Base-by-base conservation (phyloP, 2,113 vertebrate species). In the Poeciliopsis occidentalis region DNA sequence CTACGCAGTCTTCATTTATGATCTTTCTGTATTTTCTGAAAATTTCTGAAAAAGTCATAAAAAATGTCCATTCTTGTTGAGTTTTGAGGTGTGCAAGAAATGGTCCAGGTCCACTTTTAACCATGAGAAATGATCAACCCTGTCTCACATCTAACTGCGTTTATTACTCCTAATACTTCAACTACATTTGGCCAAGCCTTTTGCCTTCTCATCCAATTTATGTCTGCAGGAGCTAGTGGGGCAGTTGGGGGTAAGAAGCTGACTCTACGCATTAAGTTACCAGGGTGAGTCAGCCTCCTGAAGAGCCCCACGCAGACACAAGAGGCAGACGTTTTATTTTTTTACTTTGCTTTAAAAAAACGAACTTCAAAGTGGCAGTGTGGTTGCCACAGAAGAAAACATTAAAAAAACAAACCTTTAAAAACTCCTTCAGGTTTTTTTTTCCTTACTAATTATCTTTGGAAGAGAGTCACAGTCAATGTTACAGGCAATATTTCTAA, bases 161-260 rank as follows among this genome's bases (percentile, higher is more conserved):
- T 74, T 76, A 34, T 72, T 64, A 11, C 62, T 84, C 66, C 71
- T 54, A 69, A 71, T 80, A 75, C 61, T 75, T 69, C 75, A 37
- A 62, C 69, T 61, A 69, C 78, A 80, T 83, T 67, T 79, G 85
- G 87, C 80, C 81, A 85, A 83, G 86, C 84, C 81, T 84, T 86
- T 85, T 75, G 87, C 87, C 81, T 92, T 92, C 87, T 89, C 77
- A 89, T 89, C 80, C 75, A 77, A 92, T 94, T 75, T 89, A 71
- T 76, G 75, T 93, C 85, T 88, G 80, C 24, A 47, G 79, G 80
- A 88, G 85, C 88, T 89, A 47, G 83, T 84, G 86, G 90, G 86
- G 77, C 79, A 80, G 89, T 85, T 88, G 37, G 86, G 66, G 90
- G 87, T 88, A 83, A 85, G 85, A 71, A 87, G 83, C 83, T 91